Percentiles rank a stretch among this genome's conserved stretches.
These are phyloP conservation scores for Agrotis segetum DNA, from an alignment of 2,888 invertebrate species.

Conservation along the genomic window DNA sequence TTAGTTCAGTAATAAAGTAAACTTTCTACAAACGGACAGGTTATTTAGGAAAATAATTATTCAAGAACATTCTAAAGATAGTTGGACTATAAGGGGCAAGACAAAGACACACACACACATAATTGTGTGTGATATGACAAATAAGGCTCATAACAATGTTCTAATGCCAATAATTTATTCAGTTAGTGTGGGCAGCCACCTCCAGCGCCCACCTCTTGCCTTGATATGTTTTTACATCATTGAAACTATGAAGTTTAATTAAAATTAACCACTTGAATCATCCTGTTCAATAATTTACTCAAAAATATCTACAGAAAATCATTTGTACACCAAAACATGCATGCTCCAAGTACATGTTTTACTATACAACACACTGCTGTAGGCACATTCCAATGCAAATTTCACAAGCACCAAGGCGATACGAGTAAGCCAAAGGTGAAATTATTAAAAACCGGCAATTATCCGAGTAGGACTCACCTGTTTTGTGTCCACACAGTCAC, in stretches of 20 bases:
- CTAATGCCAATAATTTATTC: constrained; percentile 88
- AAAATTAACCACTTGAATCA: constrained; percentile 17
- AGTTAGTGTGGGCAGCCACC: constrained; percentile 85
- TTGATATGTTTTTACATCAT: constrained; percentile 77
- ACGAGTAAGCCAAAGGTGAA: constrained; percentile 75
- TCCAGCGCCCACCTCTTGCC: constrained; percentile 87
- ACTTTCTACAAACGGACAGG: constrained; percentile 21
- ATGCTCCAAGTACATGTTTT: constrained; percentile 46
- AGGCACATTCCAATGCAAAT: constrained; percentile 67
- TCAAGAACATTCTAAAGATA: constrained; percentile 50
- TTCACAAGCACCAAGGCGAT: constrained; percentile 70
- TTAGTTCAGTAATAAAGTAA: constrained; percentile 11
- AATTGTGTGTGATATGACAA: constrained; percentile 79
- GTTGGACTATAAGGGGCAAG: constrained; percentile 59
- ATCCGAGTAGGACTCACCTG: constrained; percentile 89
- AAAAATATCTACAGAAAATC: constrained; percentile 19
- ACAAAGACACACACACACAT: constrained; percentile 74
- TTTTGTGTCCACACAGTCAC: constrained; percentile 92
- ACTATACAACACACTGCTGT: constrained; percentile 40
- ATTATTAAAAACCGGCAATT: constrained; percentile 86
- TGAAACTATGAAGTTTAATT: constrained; percentile 40
- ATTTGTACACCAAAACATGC: constrained; percentile 50
- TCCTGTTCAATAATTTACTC: constrained; percentile 6
- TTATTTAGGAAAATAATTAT: constrained; percentile 40
- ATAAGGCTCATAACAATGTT: constrained; percentile 86